Conservation (phyloP, 2,113 vertebrate species). For the Lonchura striata region DNA sequence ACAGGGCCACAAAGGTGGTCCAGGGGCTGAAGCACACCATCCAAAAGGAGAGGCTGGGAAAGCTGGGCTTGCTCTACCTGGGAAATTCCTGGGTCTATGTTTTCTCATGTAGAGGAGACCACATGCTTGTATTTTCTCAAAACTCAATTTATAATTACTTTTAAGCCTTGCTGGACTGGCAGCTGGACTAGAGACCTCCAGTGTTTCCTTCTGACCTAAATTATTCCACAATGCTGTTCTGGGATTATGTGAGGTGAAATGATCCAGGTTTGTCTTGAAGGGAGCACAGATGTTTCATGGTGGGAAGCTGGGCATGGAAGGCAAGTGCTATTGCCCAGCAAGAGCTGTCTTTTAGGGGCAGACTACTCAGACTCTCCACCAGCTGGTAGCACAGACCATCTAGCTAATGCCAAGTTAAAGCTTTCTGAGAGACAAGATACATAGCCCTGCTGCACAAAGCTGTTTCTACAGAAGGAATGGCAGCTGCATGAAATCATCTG, state of each 20-base stretch:
- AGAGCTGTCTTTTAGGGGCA: background rate
- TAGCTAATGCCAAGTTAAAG: background rate
- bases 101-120: background rate
- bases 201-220: background rate
- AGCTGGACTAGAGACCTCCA: background rate
- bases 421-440: background rate
- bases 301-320: background rate
- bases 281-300: accelerated
- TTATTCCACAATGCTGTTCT: background rate
- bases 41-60: background rate
- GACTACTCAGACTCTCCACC: background rate
- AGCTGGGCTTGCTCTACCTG: background rate
- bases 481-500: accelerated
- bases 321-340: background rate
- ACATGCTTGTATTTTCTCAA: background rate
- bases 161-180: background rate
- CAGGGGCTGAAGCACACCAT: background rate
- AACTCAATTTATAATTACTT: background rate
- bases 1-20: background rate
- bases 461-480: background rate
- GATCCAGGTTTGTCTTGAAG: background rate
- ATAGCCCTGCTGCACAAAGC: background rate
- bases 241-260: background rate
- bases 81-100: background rate
- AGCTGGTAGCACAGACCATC: background rate